Evolutionary conservation across 1,140 invertebrate species (phyloP).

Genomic region (Drosophila tsacasi): DNA sequence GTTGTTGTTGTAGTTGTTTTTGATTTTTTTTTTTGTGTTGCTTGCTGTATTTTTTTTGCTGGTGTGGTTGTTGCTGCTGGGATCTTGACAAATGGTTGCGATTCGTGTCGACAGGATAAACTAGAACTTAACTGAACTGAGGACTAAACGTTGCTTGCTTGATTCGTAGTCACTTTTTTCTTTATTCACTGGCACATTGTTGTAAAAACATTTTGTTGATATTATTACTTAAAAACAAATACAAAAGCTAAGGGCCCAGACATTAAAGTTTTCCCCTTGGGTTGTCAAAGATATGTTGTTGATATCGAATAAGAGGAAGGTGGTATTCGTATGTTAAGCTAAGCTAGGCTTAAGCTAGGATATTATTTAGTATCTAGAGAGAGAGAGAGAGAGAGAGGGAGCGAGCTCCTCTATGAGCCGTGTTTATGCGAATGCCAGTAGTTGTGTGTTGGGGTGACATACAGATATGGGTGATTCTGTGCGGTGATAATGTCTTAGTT

Average conservation of each 20-base stretch:
- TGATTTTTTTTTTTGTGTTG: conserved; percentile 54
- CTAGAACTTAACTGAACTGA: conserved; percentile 44
- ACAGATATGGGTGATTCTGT: conserved; percentile 28
- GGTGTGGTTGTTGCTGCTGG: conserved; percentile 58
- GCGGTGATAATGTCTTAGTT: conserved; percentile 38
- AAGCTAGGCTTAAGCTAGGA: conserved; percentile 62
- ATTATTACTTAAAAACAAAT: conserved; percentile 1
- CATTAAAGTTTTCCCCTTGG: conserved; percentile 18
- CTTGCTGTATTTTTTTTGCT: conserved; percentile 41
- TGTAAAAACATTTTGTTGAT: background rate
- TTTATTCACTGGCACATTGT: conserved; percentile 40
- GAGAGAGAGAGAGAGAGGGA: conserved; percentile 5
- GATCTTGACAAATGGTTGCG: conserved; percentile 53
- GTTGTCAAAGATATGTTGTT: conserved; percentile 58
- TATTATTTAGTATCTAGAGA: conserved; percentile 37
- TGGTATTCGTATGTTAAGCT: conserved; percentile 59
- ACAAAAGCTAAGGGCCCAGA: conserved; percentile 17
- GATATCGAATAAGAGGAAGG: conserved; percentile 10
- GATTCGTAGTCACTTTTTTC: conserved; percentile 16
- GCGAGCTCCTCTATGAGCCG: conserved; percentile 21
- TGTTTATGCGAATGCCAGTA: conserved; percentile 43
- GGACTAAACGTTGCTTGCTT: conserved; percentile 14
- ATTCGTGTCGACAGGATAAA: conserved; percentile 37
- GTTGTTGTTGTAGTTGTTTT: conserved; percentile 57
- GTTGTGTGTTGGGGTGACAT: conserved; percentile 16